Percentiles rank a stretch among this genome's conserved stretches.
Conservation (phyloP, 2,888 invertebrate species). For the Diabrotica balteata region DNA sequence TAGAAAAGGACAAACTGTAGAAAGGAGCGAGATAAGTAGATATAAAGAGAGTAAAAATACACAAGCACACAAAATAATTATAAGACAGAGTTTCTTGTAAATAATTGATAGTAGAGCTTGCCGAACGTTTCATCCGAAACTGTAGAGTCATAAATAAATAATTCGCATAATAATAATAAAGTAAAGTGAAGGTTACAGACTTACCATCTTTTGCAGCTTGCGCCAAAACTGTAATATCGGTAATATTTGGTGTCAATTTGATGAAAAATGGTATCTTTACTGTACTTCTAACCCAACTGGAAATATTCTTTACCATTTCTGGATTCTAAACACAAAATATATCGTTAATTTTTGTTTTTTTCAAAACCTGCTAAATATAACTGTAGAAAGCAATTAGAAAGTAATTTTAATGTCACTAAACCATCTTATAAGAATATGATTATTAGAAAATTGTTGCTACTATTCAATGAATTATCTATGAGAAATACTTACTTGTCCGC, state of each 20-base stretch:
- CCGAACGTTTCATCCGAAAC: too few relatives aligned
- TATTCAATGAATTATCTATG: background rate
- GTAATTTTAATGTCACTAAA: background rate
- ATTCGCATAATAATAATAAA: too few relatives aligned
- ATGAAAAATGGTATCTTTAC: slow-evolving; percentile 95
- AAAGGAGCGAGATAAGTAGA: too few relatives aligned
- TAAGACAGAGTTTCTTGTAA: too few relatives aligned
- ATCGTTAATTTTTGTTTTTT: background rate
- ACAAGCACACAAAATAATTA: too few relatives aligned
- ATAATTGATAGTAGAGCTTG: too few relatives aligned
- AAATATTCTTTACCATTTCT: slow-evolving; percentile 85
- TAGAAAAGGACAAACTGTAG: too few relatives aligned
- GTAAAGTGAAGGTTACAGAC: background rate
- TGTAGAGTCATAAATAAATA: too few relatives aligned
- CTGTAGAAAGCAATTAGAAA: background rate
- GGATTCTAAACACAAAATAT: slow-evolving; percentile 70
- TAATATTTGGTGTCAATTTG: slow-evolving; percentile 97
- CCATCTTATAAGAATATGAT: too few relatives aligned
- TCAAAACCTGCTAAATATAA: background rate
- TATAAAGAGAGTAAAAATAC: too few relatives aligned
- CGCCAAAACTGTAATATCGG: slow-evolving; percentile 89
- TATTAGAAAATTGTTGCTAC: too few relatives aligned
- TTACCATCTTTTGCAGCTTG: slow-evolving; percentile 86
- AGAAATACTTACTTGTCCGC: slow-evolving; percentile 80
- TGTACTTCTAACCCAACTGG: slow-evolving; percentile 86